Conservation (phyloP, 2,113 vertebrate genomes). For the Hippocampus comes region DNA sequence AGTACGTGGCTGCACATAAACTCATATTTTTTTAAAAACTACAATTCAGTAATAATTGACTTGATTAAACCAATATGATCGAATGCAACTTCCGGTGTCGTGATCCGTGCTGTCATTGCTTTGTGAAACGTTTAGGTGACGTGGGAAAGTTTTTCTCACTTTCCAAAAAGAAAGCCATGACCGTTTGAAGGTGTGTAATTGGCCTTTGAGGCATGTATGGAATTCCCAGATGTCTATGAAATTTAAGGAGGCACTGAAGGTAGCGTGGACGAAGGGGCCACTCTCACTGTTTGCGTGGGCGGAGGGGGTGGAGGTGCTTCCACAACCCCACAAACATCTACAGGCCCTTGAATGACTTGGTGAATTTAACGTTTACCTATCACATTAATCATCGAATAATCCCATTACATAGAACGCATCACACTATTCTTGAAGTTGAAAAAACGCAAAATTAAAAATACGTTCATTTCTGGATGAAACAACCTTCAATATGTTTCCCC, state of each 20-base stretch:
- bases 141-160: constrained; percentile 68
- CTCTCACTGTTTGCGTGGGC: constrained; percentile 27
- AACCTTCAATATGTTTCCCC: constrained; percentile 38
- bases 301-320: not conserved
- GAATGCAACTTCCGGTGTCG: not conserved
- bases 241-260: constrained; percentile 84
- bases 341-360: not conserved
- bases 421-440: not conserved
- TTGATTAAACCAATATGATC: not conserved
- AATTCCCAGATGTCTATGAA: constrained; percentile 98
- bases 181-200: constrained; percentile 95
- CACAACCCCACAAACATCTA: constrained; percentile 2
- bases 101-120: constrained; percentile 8
- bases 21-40: not conserved
- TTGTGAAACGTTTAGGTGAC: constrained; percentile 50
- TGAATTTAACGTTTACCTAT: not conserved
- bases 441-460: not conserved
- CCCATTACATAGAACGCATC: not conserved
- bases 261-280: constrained; percentile 21
- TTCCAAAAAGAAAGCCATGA: constrained; percentile 80
- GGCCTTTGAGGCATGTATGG: constrained; percentile 87
- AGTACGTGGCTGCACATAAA: not conserved
- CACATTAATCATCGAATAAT: not conserved
- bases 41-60: not conserved
- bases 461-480: not conserved